phyloP scores from a whole-genome alignment of 2,113 vertebrate genomes.

The Copsychus sechellarum region DNA sequence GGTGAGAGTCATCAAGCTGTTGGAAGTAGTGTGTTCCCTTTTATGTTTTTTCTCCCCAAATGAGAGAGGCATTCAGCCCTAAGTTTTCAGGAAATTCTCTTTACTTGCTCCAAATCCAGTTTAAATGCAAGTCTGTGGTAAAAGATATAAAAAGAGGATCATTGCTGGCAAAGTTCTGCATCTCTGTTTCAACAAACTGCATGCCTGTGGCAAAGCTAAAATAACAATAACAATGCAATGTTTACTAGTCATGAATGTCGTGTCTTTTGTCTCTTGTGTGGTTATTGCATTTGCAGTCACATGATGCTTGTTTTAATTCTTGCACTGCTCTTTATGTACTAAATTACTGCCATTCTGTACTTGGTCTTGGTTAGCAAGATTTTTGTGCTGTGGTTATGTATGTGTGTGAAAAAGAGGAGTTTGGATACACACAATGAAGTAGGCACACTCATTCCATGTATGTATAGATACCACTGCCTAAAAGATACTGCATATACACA shows the following conservation, averaged over 20 bases:
- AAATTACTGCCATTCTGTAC: constrained; percentile 70
- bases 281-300: constrained; percentile 64
- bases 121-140: constrained; percentile 65
- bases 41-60: not conserved
- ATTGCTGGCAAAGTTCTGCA: constrained; percentile 66
- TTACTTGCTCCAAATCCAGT: constrained; percentile 63
- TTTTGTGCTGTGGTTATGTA: constrained; percentile 37
- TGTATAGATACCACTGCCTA: not conserved
- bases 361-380: constrained; percentile 51
- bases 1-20: not conserved
- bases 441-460: not conserved
- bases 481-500: constrained; percentile 47
- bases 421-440: not conserved
- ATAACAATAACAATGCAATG: constrained; percentile 68
- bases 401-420: constrained; percentile 28
- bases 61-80: constrained; percentile 3
- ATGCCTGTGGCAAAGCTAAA: constrained; percentile 70
- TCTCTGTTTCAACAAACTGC: constrained; percentile 65
- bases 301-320: constrained; percentile 66
- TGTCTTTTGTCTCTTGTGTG: constrained; percentile 69
- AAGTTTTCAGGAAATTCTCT: constrained; percentile 72
- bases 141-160: constrained; percentile 64
- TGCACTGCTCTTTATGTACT: constrained; percentile 62
- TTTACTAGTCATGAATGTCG: constrained; percentile 62
- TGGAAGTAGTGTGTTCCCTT: not conserved